These are phyloP conservation scores for Chiloscyllium punctatum DNA, from an alignment of 2,797 vertebrate genomes.

Conservation along the genomic window DNA sequence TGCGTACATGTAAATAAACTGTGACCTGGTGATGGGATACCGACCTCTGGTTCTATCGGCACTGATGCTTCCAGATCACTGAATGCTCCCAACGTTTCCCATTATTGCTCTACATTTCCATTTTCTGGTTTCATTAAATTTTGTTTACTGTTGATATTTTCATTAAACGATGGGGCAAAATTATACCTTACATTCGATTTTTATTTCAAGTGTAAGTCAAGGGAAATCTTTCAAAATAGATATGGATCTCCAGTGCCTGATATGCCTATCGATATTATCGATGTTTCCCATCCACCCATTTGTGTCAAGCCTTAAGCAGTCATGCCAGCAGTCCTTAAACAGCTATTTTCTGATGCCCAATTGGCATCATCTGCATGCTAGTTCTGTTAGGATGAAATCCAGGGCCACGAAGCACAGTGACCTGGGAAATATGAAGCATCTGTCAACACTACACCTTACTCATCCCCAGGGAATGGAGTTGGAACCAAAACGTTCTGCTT, in stretches of 20 bases:
- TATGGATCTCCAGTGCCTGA: background rate
- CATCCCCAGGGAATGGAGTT: too few species aligned
- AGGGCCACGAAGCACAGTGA: background rate
- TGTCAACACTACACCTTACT: too few species aligned
- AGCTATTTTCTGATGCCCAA: background rate
- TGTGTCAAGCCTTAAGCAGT: background rate
- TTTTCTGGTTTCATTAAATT: too few species aligned
- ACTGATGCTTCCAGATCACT: too few species aligned
- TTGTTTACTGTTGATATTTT: background rate
- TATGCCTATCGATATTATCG: background rate
- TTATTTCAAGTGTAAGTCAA: background rate
- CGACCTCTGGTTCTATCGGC: too few species aligned
- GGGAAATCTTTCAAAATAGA: background rate
- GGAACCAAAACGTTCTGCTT: too few species aligned
- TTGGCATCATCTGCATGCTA: background rate
- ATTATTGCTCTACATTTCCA: too few species aligned
- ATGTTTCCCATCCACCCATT: background rate
- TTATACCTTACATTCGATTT: background rate
- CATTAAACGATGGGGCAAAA: background rate
- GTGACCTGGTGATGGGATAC: too few species aligned
- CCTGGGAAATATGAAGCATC: too few species aligned
- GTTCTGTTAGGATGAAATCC: background rate
- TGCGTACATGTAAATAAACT: too few species aligned
- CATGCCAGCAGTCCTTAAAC: background rate
- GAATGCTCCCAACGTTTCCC: too few species aligned